Conservation (phyloP, 1,140 invertebrate genomes). For the Drosophila burlai region DNA sequence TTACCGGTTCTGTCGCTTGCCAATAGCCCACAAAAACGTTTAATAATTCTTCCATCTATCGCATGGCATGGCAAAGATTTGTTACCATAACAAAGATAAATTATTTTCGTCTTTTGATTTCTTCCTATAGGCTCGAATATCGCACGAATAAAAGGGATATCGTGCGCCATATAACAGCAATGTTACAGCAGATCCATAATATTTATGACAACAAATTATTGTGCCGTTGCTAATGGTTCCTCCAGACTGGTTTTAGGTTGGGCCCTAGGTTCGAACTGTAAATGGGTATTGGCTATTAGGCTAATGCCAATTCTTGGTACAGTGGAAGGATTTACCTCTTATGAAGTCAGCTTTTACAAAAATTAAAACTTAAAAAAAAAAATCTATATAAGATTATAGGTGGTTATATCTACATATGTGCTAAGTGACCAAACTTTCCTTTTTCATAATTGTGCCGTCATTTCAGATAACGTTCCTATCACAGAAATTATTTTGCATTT, state of each 20-base stretch:
- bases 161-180: conserved; percentile 24
- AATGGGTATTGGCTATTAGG: conserved; percentile 26
- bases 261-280: conserved; percentile 12
- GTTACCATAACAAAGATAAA: conserved; percentile 14
- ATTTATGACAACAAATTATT: conserved; percentile 69
- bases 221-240: conserved; percentile 29
- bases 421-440: not conserved
- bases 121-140: not conserved
- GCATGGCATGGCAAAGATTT: conserved; percentile 20
- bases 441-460: not conserved
- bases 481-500: not conserved
- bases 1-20: not conserved
- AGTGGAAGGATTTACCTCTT: conserved; percentile 5
- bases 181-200: conserved; percentile 62
- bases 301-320: conserved; percentile 19
- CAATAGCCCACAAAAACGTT: conserved; percentile 12
- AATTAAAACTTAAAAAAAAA: no score
- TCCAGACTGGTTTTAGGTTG: conserved; percentile 8
- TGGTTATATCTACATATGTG: not conserved
- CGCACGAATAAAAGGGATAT: conserved; percentile 17
- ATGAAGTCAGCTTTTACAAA: no score
- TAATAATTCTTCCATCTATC: conserved; percentile 3
- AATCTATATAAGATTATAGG: no score
- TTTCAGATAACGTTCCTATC: not conserved
- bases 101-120: conserved; percentile 1